phyloP scores from a whole-genome alignment of 2,797 vertebrate species.

The Sphaeramia orbicularis region DNA sequence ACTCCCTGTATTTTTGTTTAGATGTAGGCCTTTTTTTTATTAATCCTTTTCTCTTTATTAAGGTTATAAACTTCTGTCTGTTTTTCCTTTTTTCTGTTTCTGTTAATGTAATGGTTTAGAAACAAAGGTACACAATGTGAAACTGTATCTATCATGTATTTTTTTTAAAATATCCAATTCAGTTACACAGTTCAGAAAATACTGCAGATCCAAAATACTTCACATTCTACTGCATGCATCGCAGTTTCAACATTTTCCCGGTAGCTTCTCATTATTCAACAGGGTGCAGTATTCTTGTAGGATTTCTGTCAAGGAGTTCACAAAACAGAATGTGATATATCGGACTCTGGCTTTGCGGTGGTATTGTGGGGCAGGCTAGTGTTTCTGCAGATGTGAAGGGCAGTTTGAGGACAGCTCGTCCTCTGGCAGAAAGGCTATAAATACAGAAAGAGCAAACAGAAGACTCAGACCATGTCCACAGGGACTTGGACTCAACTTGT shows the following conservation, averaged over 20 bases:
- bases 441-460: slow-evolving; percentile 72
- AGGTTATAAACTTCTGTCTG: too few species aligned
- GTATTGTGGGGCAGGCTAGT: slow-evolving; percentile 48
- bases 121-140: too few species aligned
- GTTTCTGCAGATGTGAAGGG: slow-evolving; percentile 75
- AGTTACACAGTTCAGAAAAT: too few species aligned
- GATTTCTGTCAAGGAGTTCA: slow-evolving; percentile 45
- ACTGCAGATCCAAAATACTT: too few species aligned
- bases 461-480: slow-evolving; percentile 54
- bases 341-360: slow-evolving; percentile 42
- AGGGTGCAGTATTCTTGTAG: neutral
- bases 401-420: slow-evolving; percentile 75
- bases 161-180: too few species aligned
- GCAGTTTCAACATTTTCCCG: neutral
- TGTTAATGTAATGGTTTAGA: too few species aligned
- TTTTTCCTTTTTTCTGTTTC: too few species aligned
- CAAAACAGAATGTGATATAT: slow-evolving; percentile 34
- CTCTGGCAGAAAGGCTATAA: slow-evolving; percentile 73
- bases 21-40: too few species aligned
- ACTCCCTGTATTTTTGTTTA: too few species aligned
- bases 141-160: too few species aligned
- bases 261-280: slow-evolving; percentile 3
- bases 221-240: neutral
- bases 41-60: too few species aligned
- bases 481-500: slow-evolving; percentile 61